Evolutionary conservation across 2,113 vertebrate genomes (phyloP).

Genomic region (Pristiophorus japonicus): DNA sequence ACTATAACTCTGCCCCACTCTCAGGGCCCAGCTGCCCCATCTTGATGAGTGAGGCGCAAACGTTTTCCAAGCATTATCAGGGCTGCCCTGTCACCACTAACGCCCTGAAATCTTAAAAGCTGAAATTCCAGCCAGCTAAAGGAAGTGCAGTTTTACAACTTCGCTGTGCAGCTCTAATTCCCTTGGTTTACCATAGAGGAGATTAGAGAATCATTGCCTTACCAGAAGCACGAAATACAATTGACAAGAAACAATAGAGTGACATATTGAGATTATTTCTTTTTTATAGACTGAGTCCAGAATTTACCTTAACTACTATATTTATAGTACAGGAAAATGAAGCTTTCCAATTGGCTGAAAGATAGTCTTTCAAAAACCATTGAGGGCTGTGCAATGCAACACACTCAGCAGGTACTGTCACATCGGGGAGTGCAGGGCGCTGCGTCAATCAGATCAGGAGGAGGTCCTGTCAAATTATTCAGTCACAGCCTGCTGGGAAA

Average conservation of each 20-base stretch:
- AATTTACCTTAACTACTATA: background rate
- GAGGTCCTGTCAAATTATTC: slow-evolving; percentile 23
- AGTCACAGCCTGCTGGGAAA: background rate
- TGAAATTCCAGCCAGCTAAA: no score
- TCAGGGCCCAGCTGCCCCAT: no score
- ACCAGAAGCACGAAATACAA: background rate
- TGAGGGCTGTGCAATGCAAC: no score
- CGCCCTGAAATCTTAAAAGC: no score
- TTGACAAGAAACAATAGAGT: background rate
- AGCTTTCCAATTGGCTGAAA: background rate
- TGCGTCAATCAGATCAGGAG: background rate
- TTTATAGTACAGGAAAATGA: background rate
- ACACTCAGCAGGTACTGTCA: background rate
- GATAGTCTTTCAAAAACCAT: background rate
- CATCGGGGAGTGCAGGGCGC: background rate
- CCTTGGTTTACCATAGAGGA: background rate
- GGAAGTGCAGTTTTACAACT: background rate
- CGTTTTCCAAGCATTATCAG: no score
- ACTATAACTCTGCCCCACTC: no score
- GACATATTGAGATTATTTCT: background rate
- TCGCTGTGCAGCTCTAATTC: background rate
- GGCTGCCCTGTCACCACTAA: no score
- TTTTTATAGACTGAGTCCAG: background rate
- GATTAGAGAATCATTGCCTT: background rate
- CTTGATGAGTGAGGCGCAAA: no score